phyloP scores from a whole-genome alignment of 1,140 invertebrate genomes.

The Drosophila lacteicornis region DNA sequence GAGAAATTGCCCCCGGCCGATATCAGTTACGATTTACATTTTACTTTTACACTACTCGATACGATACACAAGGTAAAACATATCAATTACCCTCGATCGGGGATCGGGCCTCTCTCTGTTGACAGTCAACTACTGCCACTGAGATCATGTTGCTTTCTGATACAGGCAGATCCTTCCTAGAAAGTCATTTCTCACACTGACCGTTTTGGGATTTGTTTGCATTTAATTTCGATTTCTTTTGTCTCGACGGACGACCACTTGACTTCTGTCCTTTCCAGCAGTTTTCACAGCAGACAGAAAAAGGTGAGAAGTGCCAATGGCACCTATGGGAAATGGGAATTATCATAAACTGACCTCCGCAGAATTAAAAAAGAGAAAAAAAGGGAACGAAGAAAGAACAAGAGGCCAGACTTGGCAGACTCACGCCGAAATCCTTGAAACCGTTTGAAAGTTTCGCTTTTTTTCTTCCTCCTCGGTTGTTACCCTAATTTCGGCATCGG shows the following conservation, averaged over 20 bases:
- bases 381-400: conserved; percentile 6
- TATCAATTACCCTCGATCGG: conserved; percentile 76
- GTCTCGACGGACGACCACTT: conserved; percentile 54
- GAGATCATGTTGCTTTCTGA: conserved; percentile 17
- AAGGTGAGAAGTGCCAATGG: conserved; percentile 66
- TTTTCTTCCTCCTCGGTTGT: conserved; percentile 52
- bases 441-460: conserved; percentile 82
- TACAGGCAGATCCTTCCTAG: conserved; percentile 61
- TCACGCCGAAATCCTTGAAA: conserved; percentile 70
- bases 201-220: conserved; percentile 75
- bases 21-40: conserved; percentile 80
- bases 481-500: conserved; percentile 69
- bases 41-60: conserved; percentile 56
- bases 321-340: conserved; percentile 78
- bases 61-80: conserved; percentile 55
- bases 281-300: conserved; percentile 39
- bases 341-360: conserved; percentile 71
- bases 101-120: conserved; percentile 34
- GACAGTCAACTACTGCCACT: conserved; percentile 59
- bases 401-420: conserved; percentile 6
- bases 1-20: conserved; percentile 63
- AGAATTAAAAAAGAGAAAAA: conserved; percentile 19
- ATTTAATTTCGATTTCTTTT: conserved; percentile 76
- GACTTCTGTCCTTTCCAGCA: conserved; percentile 57
- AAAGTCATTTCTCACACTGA: conserved; percentile 77